Base-by-base conservation (phyloP, 2,113 vertebrate species). In the Colinus virginianus region DNA sequence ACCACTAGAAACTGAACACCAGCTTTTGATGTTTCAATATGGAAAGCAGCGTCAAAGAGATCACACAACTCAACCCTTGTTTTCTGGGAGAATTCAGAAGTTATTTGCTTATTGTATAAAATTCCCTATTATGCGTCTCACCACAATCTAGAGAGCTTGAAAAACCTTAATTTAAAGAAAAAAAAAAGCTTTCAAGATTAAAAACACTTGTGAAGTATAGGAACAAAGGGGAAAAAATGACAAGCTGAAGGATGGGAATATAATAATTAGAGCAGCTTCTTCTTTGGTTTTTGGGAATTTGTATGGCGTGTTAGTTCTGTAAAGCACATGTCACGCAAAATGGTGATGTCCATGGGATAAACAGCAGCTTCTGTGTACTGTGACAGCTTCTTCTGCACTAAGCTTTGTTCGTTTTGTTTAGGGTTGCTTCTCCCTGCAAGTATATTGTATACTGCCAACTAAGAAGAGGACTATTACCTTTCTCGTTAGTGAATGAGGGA, bases 251-350 rank as follows among this genome's bases (percentile, higher is more conserved):
- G 88, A 78, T 6, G 36, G 64, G 56, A 90, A 56, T 46, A 48
- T 87, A 87, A 42, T 78, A 90, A 93, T 93, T 84, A 74, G 76
- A 90, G 45, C 75, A 86, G 76, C 88, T 86, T 84, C 28, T 93
- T 80, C 46, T 38, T 84, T 78, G 63, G 26, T 70, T 92, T 82
- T 80, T 55, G 88, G 80, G 79, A 84, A 88, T 91, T 78, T 84
- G 62, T 63, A 8, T 90, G 40, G n/a, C 88, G n/a, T 75, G 66
- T 53, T 74, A 77, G 68, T 45, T 79, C n/a, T 78, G 2, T 48
- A 85, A 56, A 83, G 68, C 25, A 32, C 25, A 23, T 49, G 79
- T 91, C 92, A 94, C 2, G 7, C 80, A 25, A 86, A 70, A 48
- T 43, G 17, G 4, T 78, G 25, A 36, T 55, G 32, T 88, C 9